Conservation (phyloP, 2,113 vertebrate genomes). For the Nestor notabilis region DNA sequence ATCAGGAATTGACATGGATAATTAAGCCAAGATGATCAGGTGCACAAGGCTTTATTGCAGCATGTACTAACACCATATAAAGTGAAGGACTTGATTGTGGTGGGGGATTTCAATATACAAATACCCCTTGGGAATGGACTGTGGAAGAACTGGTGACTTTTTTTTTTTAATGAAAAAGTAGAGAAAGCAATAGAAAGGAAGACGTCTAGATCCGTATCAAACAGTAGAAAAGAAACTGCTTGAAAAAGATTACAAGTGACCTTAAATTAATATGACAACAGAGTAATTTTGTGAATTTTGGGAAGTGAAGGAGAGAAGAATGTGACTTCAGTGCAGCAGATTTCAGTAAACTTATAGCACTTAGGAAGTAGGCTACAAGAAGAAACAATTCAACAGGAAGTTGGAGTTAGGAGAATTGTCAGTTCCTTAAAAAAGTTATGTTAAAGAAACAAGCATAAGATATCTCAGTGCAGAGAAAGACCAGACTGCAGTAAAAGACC, state of each 20-base stretch:
- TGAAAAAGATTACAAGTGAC: not conserved
- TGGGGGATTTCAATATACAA: accelerated
- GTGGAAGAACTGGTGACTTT: not conserved
- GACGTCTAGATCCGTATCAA: not conserved
- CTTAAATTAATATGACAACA: not conserved
- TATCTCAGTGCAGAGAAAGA: not conserved
- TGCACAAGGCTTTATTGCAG: not conserved
- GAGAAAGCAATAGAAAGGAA: not conserved
- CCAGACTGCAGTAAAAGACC: not conserved
- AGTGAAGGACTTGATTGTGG: accelerated
- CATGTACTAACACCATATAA: accelerated
- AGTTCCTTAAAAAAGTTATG: not conserved
- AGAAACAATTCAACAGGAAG: not conserved
- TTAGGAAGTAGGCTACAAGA: not conserved
- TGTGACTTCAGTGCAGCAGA: not conserved
- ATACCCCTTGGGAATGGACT: not conserved
- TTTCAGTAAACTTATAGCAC: not conserved
- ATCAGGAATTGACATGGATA: not conserved
- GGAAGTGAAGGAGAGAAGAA: not conserved
- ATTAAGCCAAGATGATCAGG: not conserved
- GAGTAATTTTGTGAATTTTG: not conserved
- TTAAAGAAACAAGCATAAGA: not conserved
- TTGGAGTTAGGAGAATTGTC: not conserved
- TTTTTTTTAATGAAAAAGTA: not conserved
- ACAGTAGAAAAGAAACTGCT: not conserved